These are phyloP conservation scores for Aporrectodea caliginosa DNA, from an alignment of 1,140 invertebrate species.

Conservation along the genomic window DNA sequence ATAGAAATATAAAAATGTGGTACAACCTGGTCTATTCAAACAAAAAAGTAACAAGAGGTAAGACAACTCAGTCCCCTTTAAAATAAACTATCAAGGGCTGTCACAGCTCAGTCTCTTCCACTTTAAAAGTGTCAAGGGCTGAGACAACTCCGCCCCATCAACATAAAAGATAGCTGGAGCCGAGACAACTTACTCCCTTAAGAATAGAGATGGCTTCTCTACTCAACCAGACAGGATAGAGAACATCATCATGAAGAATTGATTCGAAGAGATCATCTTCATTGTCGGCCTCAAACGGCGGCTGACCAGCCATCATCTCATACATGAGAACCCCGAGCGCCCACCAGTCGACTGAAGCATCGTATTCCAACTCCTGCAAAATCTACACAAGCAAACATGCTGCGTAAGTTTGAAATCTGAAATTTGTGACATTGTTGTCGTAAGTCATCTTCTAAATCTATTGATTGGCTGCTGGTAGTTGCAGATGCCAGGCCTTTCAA, in stretches of 20 bases:
- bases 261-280: slow-evolving; percentile 97
- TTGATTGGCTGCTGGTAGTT: too few species aligned
- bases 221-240: slow-evolving; percentile 95
- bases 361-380: slow-evolving; percentile 88
- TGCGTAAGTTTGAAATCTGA: too few species aligned
- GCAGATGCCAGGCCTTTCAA: too few species aligned
- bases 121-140: too few species aligned
- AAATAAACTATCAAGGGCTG: not conserved
- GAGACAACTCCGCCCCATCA: too few species aligned
- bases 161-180: too few species aligned
- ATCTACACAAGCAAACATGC: slow-evolving; percentile 60
- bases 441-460: too few species aligned
- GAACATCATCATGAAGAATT: slow-evolving; percentile 94
- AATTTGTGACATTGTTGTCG: too few species aligned
- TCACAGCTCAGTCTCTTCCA: not conserved
- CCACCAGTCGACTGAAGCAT: slow-evolving; percentile 63
- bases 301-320: slow-evolving; percentile 79
- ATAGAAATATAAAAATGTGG: too few species aligned
- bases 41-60: too few species aligned
- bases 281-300: slow-evolving; percentile 70
- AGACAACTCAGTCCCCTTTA: too few species aligned
- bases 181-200: slow-evolving; percentile 67
- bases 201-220: slow-evolving; percentile 94
- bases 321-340: slow-evolving; percentile 58
- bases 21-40: too few species aligned